phyloP scores from a whole-genome alignment of 2,888 invertebrate species.

The Athalia rosae region DNA sequence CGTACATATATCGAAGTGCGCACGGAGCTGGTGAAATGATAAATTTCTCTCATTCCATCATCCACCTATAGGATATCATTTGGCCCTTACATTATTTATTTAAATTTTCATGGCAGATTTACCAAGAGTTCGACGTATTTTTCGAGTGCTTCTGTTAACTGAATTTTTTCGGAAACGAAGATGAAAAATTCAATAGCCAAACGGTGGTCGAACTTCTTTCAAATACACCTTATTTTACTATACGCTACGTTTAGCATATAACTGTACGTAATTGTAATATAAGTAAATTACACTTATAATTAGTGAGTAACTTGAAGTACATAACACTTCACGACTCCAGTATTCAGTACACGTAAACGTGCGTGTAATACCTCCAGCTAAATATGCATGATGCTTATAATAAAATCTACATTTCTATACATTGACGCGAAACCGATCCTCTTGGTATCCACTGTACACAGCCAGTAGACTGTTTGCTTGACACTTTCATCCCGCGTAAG shows the following conservation, averaged over 20 bases:
- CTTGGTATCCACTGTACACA: constrained; percentile 21
- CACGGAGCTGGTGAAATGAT: constrained; percentile 9
- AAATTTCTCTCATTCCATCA: constrained; percentile 1
- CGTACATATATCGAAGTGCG: not conserved
- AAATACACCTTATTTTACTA: too few species aligned
- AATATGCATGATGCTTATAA: not conserved
- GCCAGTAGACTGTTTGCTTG: constrained; percentile 11
- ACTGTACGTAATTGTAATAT: not conserved
- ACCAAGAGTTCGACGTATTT: too few species aligned
- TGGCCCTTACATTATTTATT: too few species aligned
- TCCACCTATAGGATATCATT: not conserved
- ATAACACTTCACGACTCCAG: not conserved
- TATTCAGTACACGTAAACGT: constrained; percentile 35
- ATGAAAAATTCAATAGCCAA: too few species aligned
- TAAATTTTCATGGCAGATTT: too few species aligned
- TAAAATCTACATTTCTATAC: constrained; percentile 30
- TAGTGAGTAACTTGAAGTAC: constrained; percentile 2
- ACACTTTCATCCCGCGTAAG: constrained; percentile 23
- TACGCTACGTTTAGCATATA: too few species aligned
- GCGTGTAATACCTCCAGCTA: not conserved
- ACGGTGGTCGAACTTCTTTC: too few species aligned
- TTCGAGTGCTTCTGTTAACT: too few species aligned
- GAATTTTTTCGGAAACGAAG: too few species aligned
- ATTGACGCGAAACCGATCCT: constrained; percentile 13
- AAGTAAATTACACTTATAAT: constrained; percentile 21